phyloP scores from a whole-genome alignment of 2,797 vertebrate species.

The Hybognathus amarus region DNA sequence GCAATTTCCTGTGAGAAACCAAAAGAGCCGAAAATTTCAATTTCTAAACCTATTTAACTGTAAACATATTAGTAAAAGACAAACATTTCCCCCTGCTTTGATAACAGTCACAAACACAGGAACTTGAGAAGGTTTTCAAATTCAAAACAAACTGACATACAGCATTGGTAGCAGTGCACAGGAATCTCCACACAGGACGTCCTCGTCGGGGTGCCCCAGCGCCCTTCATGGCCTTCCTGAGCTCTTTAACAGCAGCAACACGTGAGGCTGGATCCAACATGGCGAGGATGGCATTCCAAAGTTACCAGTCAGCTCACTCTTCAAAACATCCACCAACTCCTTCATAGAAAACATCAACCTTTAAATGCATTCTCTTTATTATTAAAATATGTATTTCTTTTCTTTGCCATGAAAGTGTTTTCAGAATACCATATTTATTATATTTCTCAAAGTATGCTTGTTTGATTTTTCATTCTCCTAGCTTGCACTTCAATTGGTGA shows the following conservation, averaged over 20 bases:
- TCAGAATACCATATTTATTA: no score
- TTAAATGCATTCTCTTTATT: background rate
- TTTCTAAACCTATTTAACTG: background rate
- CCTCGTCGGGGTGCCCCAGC: conserved; percentile 80
- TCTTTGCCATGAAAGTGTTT: no score
- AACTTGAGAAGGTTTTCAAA: background rate
- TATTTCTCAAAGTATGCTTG: no score
- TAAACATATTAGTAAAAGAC: background rate
- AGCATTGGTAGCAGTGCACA: conserved; percentile 78
- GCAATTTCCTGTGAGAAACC: conserved; percentile 72
- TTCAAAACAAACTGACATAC: conserved; percentile 61
- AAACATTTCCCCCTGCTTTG: background rate
- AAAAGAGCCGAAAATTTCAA: conserved; percentile 16
- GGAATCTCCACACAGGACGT: conserved; percentile 82
- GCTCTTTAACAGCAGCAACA: conserved; percentile 82
- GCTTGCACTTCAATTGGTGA: no score
- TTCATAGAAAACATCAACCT: background rate
- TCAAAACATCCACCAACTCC: no score
- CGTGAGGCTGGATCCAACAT: conserved; percentile 78
- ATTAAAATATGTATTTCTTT: no score
- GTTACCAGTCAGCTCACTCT: conserved; percentile 54
- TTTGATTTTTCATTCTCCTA: no score
- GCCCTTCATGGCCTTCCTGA: conserved; percentile 83
- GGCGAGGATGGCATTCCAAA: conserved; percentile 81
- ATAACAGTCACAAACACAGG: conserved; percentile 9